These are phyloP conservation scores for Aspidoscelis tigris DNA, from an alignment of 2,113 vertebrate species.

Conservation along the genomic window DNA sequence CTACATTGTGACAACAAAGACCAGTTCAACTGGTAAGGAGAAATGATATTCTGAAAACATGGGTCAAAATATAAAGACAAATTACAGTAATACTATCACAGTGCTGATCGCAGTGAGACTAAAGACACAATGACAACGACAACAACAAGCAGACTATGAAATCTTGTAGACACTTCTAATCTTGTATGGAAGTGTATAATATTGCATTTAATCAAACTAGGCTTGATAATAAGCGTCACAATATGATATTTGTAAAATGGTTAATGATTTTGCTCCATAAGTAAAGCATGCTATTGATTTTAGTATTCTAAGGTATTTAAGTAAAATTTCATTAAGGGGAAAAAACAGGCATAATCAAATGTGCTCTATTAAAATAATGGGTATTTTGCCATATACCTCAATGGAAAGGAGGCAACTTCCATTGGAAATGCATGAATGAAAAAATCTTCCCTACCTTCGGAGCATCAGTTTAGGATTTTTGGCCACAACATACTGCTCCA, in stretches of 20 bases:
- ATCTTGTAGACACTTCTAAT: too few relatives aligned
- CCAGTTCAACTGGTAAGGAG: conserved; percentile 8
- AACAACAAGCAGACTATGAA: conserved; percentile 9
- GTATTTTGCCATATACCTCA: neutral
- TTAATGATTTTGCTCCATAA: conserved; percentile 1
- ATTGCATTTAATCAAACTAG: conserved; percentile 20
- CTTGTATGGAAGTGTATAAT: neutral
- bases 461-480: conserved; percentile 98
- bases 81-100: conserved; percentile 7
- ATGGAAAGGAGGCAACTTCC: conserved; percentile 13
- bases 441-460: conserved; percentile 82
- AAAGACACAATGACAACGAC: neutral
- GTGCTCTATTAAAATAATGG: neutral
- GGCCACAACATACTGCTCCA: conserved; percentile 94
- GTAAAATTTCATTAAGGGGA: conserved; percentile 7
- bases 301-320: neutral
- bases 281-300: conserved; percentile 5
- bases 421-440: conserved; percentile 9
- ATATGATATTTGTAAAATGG: conserved; percentile 2
- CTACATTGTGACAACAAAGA: neutral
- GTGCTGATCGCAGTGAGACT: conserved; percentile 38
- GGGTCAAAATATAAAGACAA: conserved; percentile 12
- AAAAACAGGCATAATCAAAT: neutral
- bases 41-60: conserved; percentile 25
- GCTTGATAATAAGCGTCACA: neutral